A percentile compares a stretch with the other conserved stretches of the same genome.
These are phyloP conservation scores for Cyprinodon diabolis DNA, from an alignment of 2,797 vertebrate genomes.

Conservation along the genomic window DNA sequence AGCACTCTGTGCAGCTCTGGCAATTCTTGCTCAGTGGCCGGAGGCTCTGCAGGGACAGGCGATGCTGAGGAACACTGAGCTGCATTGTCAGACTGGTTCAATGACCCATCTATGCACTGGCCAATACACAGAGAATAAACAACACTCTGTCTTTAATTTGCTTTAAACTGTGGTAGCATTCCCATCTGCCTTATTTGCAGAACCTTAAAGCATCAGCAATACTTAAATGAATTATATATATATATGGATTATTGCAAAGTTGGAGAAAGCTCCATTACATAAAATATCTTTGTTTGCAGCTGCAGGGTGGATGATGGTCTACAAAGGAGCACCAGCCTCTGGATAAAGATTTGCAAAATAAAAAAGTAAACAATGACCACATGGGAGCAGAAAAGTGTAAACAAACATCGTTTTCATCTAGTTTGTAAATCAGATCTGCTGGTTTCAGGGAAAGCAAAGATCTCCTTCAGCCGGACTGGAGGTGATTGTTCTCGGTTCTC, in stretches of 20 bases:
- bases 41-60: slow-evolving; percentile 40
- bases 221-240: slow-evolving; percentile 30
- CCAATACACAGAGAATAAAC: slow-evolving; percentile 43
- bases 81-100: slow-evolving; percentile 72
- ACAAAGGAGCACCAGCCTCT: slow-evolving; percentile 17
- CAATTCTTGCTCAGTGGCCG: slow-evolving; percentile 44
- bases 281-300: slow-evolving; percentile 13
- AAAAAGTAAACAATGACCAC: slow-evolving; percentile 10
- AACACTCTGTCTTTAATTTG: slow-evolving; percentile 51
- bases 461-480: slow-evolving; percentile 29
- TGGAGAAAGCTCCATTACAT: neutral
- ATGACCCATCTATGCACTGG: slow-evolving; percentile 68
- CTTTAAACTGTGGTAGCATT: slow-evolving; percentile 12
- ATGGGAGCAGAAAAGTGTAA: neutral
- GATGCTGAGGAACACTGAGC: slow-evolving; percentile 64
- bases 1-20: slow-evolving; percentile 31
- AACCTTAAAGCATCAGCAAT: neutral
- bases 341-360: slow-evolving; percentile 55
- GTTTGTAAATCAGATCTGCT: neutral
- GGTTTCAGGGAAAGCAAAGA: neutral
- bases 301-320: neutral
- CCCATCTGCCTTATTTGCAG: neutral
- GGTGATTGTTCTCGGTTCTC: slow-evolving; percentile 70
- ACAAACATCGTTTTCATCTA: neutral
- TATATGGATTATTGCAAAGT: slow-evolving; percentile 16